Percentiles rank a stretch among this genome's conserved stretches.
Evolutionary conservation across 2,888 invertebrate genomes (phyloP).

Genomic region (Napeogenes sylphis): DNA sequence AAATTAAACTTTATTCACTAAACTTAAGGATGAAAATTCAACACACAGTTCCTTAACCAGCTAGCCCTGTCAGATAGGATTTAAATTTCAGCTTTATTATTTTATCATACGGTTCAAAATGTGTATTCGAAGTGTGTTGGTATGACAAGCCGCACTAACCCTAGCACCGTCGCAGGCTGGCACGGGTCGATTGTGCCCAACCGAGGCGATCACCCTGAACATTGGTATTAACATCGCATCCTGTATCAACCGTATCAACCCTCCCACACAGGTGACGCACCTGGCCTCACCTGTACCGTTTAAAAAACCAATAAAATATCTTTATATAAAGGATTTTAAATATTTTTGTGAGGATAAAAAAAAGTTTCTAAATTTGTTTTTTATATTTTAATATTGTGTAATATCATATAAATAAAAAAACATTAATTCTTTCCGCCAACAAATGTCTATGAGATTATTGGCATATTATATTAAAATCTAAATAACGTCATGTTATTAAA

Average conservation of each 20-base stretch:
- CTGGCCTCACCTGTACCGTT: conserved; percentile 13
- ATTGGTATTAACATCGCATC: conserved; percentile 26
- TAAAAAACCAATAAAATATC: background rate
- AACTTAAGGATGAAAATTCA: background rate
- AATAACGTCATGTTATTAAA: no score
- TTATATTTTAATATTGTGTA: no score
- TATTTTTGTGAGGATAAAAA: no score
- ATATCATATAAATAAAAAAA: no score
- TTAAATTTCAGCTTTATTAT: conserved; percentile 1
- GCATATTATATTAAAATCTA: no score
- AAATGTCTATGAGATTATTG: no score
- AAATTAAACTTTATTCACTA: no score
- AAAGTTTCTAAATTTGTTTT: no score
- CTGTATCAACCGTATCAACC: conserved; percentile 25
- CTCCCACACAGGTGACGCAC: conserved; percentile 16
- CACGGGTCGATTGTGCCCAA: conserved; percentile 44
- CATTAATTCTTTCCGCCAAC: no score
- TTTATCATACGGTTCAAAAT: background rate
- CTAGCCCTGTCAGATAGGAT: background rate
- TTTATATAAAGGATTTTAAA: no score
- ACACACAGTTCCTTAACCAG: conserved; percentile 1
- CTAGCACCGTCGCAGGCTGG: conserved; percentile 44
- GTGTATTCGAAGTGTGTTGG: conserved; percentile 11
- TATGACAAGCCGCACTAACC: conserved; percentile 18
- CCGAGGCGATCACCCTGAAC: conserved; percentile 17